phyloP scores from a whole-genome alignment of 2,797 vertebrate species.

The Falco novaeseelandiae region DNA sequence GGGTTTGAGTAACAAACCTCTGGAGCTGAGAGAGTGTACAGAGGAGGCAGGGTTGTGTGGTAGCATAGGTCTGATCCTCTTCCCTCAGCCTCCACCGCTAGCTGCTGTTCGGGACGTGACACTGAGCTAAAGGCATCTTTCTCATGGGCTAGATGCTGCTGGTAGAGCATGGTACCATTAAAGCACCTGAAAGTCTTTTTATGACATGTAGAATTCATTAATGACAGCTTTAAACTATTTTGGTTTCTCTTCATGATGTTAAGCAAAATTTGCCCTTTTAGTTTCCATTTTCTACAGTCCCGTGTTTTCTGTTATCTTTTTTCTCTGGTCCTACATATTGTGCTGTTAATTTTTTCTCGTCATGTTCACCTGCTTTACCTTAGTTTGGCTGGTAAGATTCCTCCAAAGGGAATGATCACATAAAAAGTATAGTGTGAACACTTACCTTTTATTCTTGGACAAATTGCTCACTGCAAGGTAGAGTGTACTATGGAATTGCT shows the following conservation, averaged over 20 bases:
- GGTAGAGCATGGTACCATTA: neutral
- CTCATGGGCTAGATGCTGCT: neutral
- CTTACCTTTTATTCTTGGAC: conserved; percentile 42
- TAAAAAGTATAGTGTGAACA: conserved; percentile 20
- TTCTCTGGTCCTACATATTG: fast-evolving
- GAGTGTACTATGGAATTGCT: conserved; percentile 28
- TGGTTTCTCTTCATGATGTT: neutral
- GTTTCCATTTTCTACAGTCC: neutral
- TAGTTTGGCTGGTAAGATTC: neutral
- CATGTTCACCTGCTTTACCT: neutral
- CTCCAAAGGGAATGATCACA: neutral
- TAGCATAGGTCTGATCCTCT: neutral
- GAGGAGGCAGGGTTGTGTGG: fast-evolving
- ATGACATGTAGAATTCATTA: neutral
- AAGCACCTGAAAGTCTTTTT: neutral
- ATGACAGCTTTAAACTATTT: neutral
- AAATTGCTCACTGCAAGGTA: conserved; percentile 26
- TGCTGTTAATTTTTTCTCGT: neutral
- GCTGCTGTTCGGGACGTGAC: neutral
- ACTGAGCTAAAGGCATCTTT: neutral
- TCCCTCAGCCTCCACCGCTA: neutral
- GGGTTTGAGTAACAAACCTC: neutral
- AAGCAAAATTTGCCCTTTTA: neutral
- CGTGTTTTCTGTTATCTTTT: neutral
- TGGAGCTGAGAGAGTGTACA: neutral